Conservation (phyloP, 2,797 vertebrate genomes). For the Acanthurus tractus region DNA sequence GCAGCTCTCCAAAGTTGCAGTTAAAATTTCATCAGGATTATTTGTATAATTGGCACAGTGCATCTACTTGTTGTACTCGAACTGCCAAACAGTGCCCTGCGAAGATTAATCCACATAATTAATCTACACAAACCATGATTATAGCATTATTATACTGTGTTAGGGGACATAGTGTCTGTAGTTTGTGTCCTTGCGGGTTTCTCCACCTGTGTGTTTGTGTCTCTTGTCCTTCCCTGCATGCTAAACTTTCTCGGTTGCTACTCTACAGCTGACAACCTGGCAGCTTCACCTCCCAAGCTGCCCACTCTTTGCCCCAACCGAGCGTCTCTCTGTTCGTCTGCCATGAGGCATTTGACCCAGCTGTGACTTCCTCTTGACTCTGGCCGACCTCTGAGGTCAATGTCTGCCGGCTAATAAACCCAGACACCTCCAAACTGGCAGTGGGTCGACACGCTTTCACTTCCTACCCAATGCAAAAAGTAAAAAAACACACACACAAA, state of each 20-base stretch:
- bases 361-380: slow-evolving; percentile 41
- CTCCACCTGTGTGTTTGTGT: slow-evolving; percentile 11
- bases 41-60: neutral
- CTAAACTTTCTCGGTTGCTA: slow-evolving; percentile 17
- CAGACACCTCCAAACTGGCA: slow-evolving; percentile 44
- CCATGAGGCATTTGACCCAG: slow-evolving; percentile 49
- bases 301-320: slow-evolving; percentile 19
- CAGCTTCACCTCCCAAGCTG: slow-evolving; percentile 26
- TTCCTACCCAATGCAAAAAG: slow-evolving; percentile 45
- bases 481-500: neutral
- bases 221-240: slow-evolving; percentile 27
- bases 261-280: slow-evolving; percentile 16
- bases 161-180: neutral
- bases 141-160: neutral
- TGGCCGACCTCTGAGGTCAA: slow-evolving; percentile 63
- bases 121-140: too few species aligned
- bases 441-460: slow-evolving; percentile 59
- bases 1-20: neutral
- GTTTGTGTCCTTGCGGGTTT: slow-evolving; percentile 16
- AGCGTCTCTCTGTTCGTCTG: slow-evolving; percentile 45
- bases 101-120: neutral
- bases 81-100: neutral
- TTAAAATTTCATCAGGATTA: neutral
- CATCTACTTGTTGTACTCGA: neutral
- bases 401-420: slow-evolving; percentile 44